These are phyloP conservation scores for Metallyticus violacea DNA, from an alignment of 2,888 invertebrate genomes.

Conservation along the genomic window DNA sequence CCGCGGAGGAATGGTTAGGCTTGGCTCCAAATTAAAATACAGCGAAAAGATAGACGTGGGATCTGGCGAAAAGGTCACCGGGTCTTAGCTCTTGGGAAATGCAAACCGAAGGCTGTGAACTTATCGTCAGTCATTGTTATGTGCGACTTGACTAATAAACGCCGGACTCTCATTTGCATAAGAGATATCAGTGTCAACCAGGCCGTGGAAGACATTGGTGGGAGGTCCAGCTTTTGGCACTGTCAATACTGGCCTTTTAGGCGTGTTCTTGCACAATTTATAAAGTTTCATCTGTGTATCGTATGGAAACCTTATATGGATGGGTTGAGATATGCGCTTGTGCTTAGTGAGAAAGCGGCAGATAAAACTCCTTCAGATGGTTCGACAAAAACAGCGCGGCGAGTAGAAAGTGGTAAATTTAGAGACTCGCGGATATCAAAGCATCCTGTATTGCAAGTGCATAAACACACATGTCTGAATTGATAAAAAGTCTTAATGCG, in stretches of 20 bases:
- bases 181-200: background rate
- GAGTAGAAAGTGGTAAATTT: too few species aligned
- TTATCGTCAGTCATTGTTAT: background rate
- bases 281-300: too few species aligned
- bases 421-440: too few species aligned
- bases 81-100: background rate
- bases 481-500: too few species aligned
- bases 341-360: too few species aligned
- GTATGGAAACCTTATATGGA: too few species aligned
- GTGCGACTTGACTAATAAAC: background rate
- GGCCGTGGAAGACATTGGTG: background rate
- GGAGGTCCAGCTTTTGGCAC: constrained; percentile 1
- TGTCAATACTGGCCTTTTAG: background rate
- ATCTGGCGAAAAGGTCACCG: background rate
- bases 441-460: too few species aligned
- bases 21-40: background rate
- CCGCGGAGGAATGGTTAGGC: background rate
- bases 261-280: background rate
- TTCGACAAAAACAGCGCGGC: too few species aligned
- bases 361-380: too few species aligned
- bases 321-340: too few species aligned
- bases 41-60: background rate
- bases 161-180: background rate
- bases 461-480: too few species aligned
- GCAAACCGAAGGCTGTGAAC: background rate